Conservation (phyloP, 2,888 invertebrate genomes). For the Saturnia pavonia region DNA sequence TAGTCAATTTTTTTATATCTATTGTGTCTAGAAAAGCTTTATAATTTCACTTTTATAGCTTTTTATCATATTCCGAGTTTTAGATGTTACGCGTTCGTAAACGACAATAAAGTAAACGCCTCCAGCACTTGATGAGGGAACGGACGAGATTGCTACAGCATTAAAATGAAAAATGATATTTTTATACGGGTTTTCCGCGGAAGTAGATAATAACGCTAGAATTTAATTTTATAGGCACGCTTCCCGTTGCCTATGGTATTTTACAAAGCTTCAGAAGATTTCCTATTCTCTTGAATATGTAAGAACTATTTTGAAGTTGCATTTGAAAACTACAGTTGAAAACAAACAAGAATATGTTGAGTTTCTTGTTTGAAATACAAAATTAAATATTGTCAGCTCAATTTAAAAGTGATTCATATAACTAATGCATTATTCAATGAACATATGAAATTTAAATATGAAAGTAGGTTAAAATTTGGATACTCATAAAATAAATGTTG, state of each 20-base stretch:
- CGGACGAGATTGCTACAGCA: conserved; percentile 15
- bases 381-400: no score
- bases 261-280: background rate
- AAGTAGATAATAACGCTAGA: background rate
- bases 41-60: background rate
- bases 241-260: background rate
- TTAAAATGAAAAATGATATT: conserved; percentile 22
- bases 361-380: no score
- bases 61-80: background rate
- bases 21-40: background rate
- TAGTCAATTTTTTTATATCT: no score
- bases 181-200: background rate
- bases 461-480: background rate
- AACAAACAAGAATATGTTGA: no score
- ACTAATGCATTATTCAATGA: background rate
- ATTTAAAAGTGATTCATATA: background rate
- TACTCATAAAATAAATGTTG: background rate
- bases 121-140: background rate
- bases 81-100: background rate
- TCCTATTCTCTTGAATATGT: background rate
- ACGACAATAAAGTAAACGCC: conserved; percentile 8
- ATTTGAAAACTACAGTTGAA: background rate
- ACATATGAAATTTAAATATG: background rate
- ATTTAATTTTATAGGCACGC: background rate
- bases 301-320: background rate